Base-by-base conservation (phyloP, 2,113 vertebrate genomes). In the Channa maculata region DNA sequence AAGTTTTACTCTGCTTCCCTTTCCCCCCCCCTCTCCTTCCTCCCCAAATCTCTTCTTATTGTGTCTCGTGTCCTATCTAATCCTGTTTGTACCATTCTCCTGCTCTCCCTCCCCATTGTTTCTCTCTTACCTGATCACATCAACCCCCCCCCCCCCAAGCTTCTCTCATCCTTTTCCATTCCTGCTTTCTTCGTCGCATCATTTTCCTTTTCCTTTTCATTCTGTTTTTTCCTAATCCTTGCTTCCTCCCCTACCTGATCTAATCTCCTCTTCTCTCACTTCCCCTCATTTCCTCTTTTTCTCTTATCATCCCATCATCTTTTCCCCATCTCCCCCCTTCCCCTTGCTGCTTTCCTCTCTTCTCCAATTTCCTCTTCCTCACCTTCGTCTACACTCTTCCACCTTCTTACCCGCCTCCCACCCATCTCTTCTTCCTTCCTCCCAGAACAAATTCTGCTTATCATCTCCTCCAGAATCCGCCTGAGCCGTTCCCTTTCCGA, bases 11-110 rank as follows among this genome's bases (percentile, higher is more conserved):
- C 34, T 3, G 5, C 1, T n/a, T 54, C 33, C 39, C 68, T 33
- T 64, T 33, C 46, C 45, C 24, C 24, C 24, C 24, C 24, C 24
- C 24, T 24, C 24, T 24, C 24, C 24, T 24, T 24, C 24, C 24
- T 24, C 45, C 51, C 52, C 37, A 46, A 53, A 71, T 51, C n/a
- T 53, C 43, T 62, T 46, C 64, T 51, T 63, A 10, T 72, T 68
- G 57, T 54, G 41, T 53, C 13, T 65, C 79, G 63, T 77, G 3
- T 69, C 48, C 66, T 12, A 14, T 37, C 46, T 73, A 67, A 82
- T 81, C 71, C 63, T 69, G n/a, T 75, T 53, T 57, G 36, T 43
- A 41, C 13, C 11, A 2, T 49, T 53, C 33, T 70, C 39, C 63
- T 39, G 7, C 53, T 54, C 52, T 64, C 36, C 8, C 24, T 24